Conservation (phyloP, 1,140 invertebrate genomes). For the Trichonephila clavipes region DNA sequence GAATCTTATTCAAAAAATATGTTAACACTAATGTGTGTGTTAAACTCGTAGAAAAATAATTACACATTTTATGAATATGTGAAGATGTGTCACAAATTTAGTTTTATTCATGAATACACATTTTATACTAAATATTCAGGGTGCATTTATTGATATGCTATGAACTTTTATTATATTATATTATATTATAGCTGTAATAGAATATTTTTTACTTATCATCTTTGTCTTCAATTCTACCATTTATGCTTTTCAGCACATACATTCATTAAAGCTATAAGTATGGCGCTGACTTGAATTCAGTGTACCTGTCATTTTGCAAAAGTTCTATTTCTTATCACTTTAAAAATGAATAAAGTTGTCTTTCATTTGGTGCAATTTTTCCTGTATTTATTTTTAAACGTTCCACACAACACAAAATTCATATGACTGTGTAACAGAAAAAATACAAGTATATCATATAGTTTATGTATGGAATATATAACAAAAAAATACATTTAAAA, state of each 20-base stretch:
- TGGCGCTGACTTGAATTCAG: constrained; percentile 1
- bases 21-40: background rate
- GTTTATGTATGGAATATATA: too few relatives aligned
- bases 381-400: background rate
- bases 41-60: background rate
- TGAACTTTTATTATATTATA: constrained; percentile 4
- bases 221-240: background rate
- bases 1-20: background rate
- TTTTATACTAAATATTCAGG: constrained; percentile 31
- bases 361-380: background rate
- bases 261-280: background rate
- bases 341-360: background rate
- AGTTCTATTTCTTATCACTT: constrained; percentile 16
- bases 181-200: constrained; percentile 32
- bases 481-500: too few relatives aligned
- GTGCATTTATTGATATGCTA: constrained; percentile 19
- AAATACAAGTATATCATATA: too few relatives aligned
- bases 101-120: constrained; percentile 7
- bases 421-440: too few relatives aligned
- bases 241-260: constrained; percentile 6
- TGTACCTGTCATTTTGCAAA: constrained; percentile 41
- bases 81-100: background rate
- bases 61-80: background rate
- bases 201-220: constrained; percentile 31
- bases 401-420: background rate